Conservation (phyloP, 1,140 invertebrate genomes). For the Cyphomyrmex costatus region DNA sequence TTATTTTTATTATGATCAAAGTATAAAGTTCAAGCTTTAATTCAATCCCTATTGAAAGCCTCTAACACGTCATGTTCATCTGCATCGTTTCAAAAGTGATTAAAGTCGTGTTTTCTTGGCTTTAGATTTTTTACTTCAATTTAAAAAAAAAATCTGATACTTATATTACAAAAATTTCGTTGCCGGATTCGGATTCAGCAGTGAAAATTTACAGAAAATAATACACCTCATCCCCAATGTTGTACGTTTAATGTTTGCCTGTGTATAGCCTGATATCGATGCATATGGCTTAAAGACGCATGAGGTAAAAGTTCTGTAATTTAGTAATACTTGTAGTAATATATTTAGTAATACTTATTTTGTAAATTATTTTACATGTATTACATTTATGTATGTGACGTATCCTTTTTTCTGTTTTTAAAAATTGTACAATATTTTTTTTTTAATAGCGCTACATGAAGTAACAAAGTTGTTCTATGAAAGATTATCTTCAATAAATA, state of each 20-base stretch:
- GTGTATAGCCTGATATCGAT: slow-evolving; percentile 4
- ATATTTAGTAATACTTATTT: slow-evolving; percentile 15
- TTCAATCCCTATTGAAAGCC: neutral
- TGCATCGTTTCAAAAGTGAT: neutral
- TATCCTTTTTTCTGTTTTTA: neutral
- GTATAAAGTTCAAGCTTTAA: neutral
- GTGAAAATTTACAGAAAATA: neutral
- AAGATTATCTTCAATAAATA: slow-evolving; percentile 35
- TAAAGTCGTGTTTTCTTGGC: neutral
- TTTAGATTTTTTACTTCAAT: neutral
- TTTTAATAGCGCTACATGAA: slow-evolving; percentile 7
- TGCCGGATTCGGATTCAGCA: neutral
- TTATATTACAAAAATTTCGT: neutral
- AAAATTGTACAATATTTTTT: slow-evolving; percentile 9
- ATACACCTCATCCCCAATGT: neutral
- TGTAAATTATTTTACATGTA: slow-evolving; percentile 26
- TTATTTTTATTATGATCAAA: neutral
- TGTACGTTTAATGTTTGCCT: neutral
- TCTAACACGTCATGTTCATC: neutral
- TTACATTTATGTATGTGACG: slow-evolving; percentile 6
- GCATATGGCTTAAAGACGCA: slow-evolving; percentile 44
- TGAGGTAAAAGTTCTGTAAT: neutral
- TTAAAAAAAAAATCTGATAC: neutral
- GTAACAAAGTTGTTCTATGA: slow-evolving; percentile 24
- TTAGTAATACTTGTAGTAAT: slow-evolving; percentile 21